Base-by-base conservation (phyloP, 2,888 invertebrate genomes). In the Labia minor region DNA sequence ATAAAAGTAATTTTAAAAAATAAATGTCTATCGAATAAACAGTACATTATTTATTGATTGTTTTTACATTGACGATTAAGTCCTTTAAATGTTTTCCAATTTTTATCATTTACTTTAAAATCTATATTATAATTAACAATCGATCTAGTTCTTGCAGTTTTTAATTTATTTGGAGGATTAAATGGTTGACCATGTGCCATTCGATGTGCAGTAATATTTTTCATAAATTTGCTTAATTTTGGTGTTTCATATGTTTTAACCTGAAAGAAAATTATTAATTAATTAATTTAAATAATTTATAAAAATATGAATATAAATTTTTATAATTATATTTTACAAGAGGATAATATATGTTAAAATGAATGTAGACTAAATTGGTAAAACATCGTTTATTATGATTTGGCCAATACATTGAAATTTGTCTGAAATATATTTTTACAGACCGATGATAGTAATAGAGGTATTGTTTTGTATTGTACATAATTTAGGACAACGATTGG, bases 111-210 rank as follows among this genome's bases (percentile, higher is more conserved):
- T 6, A 67, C 21, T 10, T 37, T 4, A 33, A 33, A 62, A n/a
- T 68, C 70, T 1, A 70, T 26, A 61, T 67, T 70, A 37, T 65
- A 62, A 49, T 66, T 66, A 37, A 68, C 61, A 10, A 67, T 49
- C 11, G 68, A 68, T 16, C 14, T 2, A 8, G 3, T 4, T 18
- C 64, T 64, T 62, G 64, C 63, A 16, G 67, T 65, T 21, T 66
- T 69, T 6, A 37, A n/a, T 14, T 64, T 18, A 19, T 64, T 61
- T 11, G 61, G 21, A 0, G 67, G 67, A 16, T 66, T 64, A 64
- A 67, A 69, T 11, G 62, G 61, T 26, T 63, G 21, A 20, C 21
- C 21, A n/a, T 64, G 8, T 14, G 61, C 26, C 65, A 65, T 61
- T 16, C 18, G 20, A 37, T 19, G 18, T 61, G 19, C 19, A n/a